phyloP scores from a whole-genome alignment of 2,888 invertebrate genomes.

The Teinopalpus imperialis region DNA sequence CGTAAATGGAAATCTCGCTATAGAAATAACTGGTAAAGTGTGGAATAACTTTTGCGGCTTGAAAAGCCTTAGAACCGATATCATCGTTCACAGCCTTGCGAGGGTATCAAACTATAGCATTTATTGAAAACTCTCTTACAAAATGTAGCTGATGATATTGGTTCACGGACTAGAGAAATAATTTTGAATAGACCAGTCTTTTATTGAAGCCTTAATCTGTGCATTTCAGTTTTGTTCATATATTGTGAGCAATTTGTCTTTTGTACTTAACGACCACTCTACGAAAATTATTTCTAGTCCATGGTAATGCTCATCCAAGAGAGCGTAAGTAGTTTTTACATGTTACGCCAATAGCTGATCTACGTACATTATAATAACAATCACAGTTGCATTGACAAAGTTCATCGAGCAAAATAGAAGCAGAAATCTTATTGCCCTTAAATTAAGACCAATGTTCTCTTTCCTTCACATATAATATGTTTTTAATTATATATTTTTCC shows the following conservation, averaged over 20 bases:
- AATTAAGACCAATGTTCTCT: background rate
- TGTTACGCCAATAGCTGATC: conserved; percentile 57
- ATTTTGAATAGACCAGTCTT: conserved; percentile 20
- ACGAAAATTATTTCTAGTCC: conserved; percentile 24
- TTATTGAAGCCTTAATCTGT: background rate
- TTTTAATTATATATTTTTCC: background rate
- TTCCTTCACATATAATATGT: too few species aligned
- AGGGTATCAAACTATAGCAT: background rate
- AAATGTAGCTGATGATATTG: conserved; percentile 11
- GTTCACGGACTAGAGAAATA: conserved; percentile 14
- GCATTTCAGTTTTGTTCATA: conserved; percentile 4
- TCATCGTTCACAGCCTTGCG: conserved; percentile 1
- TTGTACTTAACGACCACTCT: conserved; percentile 21
- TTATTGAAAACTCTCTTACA: background rate
- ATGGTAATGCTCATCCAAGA: conserved; percentile 25
- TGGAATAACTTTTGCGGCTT: conserved; percentile 29
- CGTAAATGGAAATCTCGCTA: conserved; percentile 46
- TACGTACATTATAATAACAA: conserved; percentile 47
- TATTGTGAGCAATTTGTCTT: conserved; percentile 16
- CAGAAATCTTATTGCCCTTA: background rate
- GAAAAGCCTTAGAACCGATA: conserved; percentile 18
- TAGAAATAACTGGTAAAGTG: conserved; percentile 27
- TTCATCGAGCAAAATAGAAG: conserved; percentile 17
- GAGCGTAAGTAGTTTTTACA: conserved; percentile 54
- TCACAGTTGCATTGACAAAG: conserved; percentile 50